Conservation (phyloP, 2,888 invertebrate genomes). For the Trichopria drosophilae region DNA sequence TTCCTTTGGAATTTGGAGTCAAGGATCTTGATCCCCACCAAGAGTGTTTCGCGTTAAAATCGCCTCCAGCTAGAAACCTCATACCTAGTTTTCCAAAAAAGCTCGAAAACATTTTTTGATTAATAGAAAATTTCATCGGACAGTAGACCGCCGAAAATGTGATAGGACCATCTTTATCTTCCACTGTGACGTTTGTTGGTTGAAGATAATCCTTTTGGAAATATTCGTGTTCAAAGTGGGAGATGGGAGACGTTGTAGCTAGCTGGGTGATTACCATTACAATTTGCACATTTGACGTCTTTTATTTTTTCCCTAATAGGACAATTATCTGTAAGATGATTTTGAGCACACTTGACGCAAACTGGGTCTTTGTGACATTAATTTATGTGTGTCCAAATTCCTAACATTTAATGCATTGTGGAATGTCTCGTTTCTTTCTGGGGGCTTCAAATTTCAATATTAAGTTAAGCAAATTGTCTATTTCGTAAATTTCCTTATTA, state of each 20-base stretch:
- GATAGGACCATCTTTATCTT: background rate
- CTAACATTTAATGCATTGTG: slow-evolving; percentile 4
- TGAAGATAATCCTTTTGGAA: background rate
- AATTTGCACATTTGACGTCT: too few relatives aligned
- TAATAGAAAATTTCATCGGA: too few relatives aligned
- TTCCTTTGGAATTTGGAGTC: too few relatives aligned
- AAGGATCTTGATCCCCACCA: too few relatives aligned
- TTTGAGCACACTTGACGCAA: slow-evolving; percentile 22
- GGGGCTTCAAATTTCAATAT: slow-evolving; percentile 5
- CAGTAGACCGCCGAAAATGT: slow-evolving; percentile 34
- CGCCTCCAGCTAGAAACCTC: too few relatives aligned
- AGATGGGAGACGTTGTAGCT: background rate
- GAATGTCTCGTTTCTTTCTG: background rate
- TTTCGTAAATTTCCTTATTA: background rate
- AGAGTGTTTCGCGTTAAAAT: too few relatives aligned
- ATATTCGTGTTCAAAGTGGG: too few relatives aligned
- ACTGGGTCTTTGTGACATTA: background rate
- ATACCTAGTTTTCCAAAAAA: too few relatives aligned
- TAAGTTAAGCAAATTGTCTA: background rate
- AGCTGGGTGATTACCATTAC: too few relatives aligned
- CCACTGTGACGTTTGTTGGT: slow-evolving; percentile 1
- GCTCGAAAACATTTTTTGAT: too few relatives aligned
- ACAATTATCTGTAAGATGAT: slow-evolving; percentile 29
- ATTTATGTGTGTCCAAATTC: too few relatives aligned
- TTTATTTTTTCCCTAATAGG: too few relatives aligned